A percentile compares a stretch with the other conserved stretches of the same genome.
phyloP scores from a whole-genome alignment of 37 sponge, comb jelly and placozoan genomes.

The Cladorhizidae sp. region DNA sequence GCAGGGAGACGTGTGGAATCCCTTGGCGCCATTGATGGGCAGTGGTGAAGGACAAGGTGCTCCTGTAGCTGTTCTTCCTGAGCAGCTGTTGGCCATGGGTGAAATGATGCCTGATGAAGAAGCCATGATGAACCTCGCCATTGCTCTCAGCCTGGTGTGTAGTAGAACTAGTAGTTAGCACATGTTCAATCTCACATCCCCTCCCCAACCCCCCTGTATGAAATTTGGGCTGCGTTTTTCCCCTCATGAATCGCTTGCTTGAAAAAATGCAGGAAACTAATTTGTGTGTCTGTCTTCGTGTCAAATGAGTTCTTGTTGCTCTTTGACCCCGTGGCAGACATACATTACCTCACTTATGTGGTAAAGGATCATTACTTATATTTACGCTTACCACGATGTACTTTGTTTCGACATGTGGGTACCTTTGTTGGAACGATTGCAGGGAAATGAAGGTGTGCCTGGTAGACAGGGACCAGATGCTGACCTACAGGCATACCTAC shows the following conservation, averaged over 20 bases:
- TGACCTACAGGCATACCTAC: neutral
- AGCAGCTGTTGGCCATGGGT: slow-evolving; percentile 67
- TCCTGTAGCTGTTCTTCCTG: slow-evolving; percentile 24
- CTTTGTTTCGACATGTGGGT: too few species aligned
- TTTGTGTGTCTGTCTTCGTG: neutral
- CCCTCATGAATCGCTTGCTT: neutral
- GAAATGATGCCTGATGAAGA: slow-evolving; percentile 76
- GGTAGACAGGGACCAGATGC: neutral
- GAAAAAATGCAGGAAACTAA: slow-evolving; percentile 1
- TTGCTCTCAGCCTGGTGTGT: slow-evolving; percentile 71
- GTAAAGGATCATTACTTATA: too few species aligned
- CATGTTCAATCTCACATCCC: too few species aligned
- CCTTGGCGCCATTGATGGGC: neutral
- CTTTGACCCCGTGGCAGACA: slow-evolving; percentile 12
- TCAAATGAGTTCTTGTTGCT: neutral
- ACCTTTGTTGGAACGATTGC: too few species aligned
- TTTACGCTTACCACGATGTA: too few species aligned
- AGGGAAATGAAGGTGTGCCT: slow-evolving; percentile 6
- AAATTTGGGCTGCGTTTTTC: slow-evolving; percentile 7
- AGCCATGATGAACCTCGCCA: slow-evolving; percentile 90
- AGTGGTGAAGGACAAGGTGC: slow-evolving; percentile 12
- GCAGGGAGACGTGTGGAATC: too few species aligned
- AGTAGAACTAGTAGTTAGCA: too few species aligned
- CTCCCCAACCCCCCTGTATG: neutral
- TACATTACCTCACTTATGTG: too few species aligned